Base-by-base conservation (phyloP, 2,888 invertebrate genomes). In the Aphrophora alni region DNA sequence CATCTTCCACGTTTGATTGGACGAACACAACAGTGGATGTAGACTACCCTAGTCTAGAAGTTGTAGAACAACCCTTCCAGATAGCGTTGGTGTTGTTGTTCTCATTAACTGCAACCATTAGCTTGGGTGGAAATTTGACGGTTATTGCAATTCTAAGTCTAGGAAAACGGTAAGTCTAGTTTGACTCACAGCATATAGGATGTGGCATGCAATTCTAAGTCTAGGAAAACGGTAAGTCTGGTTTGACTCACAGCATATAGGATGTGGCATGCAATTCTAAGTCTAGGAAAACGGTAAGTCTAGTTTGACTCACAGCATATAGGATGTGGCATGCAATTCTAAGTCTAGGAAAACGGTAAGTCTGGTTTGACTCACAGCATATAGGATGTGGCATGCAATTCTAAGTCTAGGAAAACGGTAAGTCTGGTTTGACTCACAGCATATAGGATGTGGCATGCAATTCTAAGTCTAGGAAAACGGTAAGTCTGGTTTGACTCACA, bases 121-220 rank as follows among this genome's bases (percentile, higher is more conserved):
- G 90, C 10, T 86, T 90, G 5, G 84, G 87, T 2, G 90, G 90
- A 5, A 90, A 90, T 85, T 83, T 87, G 1, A 86, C 89, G 14
- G 89, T 89, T 27, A 89, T 90, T 78, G 81, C 89, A 17, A 89
- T 90, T 8, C 88, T 90, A 75, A 85, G 87, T 0, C 84, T 87
- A 14, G 90, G 90, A 14, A 87, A 86, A 78, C 84, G 88, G 84
- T 88, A 85, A 78, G 88, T 77, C 5, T 33, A 38, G 28, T 72
- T 38, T 51, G 14, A 26, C 21, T 71, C 73, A 73, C 3, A n/a
- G n/a, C n/a, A n/a, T n/a, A n/a, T n/a, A n/a, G n/a, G n/a, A n/a
- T n/a, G n/a, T n/a, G n/a, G n/a, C n/a, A n/a, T 78, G 81, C 89
- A 17, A 89, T 90, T 8, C 88, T 90, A 75, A 85, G 87, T 0